These are phyloP conservation scores for Darevskia mixta DNA, from an alignment of 2,797 vertebrate species.

Conservation along the genomic window DNA sequence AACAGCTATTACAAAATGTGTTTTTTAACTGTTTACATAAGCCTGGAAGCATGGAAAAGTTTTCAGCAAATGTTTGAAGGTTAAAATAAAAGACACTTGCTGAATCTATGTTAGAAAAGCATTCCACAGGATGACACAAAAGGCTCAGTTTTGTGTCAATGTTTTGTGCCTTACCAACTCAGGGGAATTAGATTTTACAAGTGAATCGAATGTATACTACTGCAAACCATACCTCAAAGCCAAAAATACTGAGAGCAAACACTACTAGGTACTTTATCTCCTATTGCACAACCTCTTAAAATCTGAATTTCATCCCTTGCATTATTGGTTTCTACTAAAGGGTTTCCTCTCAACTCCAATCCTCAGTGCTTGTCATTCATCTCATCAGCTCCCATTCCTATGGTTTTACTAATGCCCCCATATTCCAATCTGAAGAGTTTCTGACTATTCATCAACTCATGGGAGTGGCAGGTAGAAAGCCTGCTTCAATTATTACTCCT, in stretches of 20 bases:
- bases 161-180: no score
- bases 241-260: rapidly evolving
- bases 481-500: not conserved
- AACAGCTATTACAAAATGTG: no score
- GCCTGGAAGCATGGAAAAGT: no score
- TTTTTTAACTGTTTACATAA: no score
- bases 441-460: not conserved
- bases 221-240: not conserved
- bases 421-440: not conserved
- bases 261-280: not conserved
- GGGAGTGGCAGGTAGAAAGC: not conserved
- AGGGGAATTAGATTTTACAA: not conserved
- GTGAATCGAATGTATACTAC: not conserved
- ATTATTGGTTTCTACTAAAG: not conserved
- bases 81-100: no score
- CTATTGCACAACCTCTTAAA: not conserved
- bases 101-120: no score
- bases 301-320: not conserved
- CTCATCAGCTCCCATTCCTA: not conserved
- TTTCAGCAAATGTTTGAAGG: no score
- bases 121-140: no score
- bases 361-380: not conserved
- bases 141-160: no score
- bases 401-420: slow-evolving; percentile 9
- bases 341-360: not conserved